phyloP scores from a whole-genome alignment of 1,140 invertebrate genomes.

The Sycophila sp. region DNA sequence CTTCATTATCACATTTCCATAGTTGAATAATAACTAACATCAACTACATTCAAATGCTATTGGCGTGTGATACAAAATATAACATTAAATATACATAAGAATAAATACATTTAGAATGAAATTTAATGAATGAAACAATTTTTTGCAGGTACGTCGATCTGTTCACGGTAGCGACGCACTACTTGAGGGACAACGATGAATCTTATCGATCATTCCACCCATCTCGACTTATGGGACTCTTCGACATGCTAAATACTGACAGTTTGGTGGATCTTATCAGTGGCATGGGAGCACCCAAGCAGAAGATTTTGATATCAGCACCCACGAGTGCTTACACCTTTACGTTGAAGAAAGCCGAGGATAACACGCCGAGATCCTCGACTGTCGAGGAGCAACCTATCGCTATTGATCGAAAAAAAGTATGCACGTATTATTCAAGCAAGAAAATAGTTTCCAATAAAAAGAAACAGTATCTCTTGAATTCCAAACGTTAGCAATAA shows the following conservation, averaged over 20 bases:
- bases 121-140: too few relatives aligned
- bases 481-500: too few relatives aligned
- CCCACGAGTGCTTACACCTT: slow-evolving; percentile 76
- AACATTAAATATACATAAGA: too few relatives aligned
- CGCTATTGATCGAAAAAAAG: slow-evolving; percentile 71
- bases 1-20: too few relatives aligned
- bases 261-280: slow-evolving; percentile 79
- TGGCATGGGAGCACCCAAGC: slow-evolving; percentile 75
- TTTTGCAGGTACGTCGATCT: slow-evolving; percentile 68
- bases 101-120: too few relatives aligned
- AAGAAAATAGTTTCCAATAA: too few relatives aligned
- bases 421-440: too few relatives aligned
- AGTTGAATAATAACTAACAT: too few relatives aligned
- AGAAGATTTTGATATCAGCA: slow-evolving; percentile 76
- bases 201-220: slow-evolving; percentile 76
- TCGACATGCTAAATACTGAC: slow-evolving; percentile 83
- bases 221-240: slow-evolving; percentile 78
- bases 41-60: too few relatives aligned
- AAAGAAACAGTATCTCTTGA: too few relatives aligned
- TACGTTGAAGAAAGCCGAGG: slow-evolving; percentile 70
- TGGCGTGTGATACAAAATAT: too few relatives aligned
- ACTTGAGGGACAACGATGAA: slow-evolving; percentile 72
- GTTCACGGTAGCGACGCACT: slow-evolving; percentile 77
- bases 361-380: slow-evolving; percentile 76
- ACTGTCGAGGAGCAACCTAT: slow-evolving; percentile 68